Evolutionary conservation across 1,140 invertebrate species (phyloP).

Genomic region (Homarus americanus): DNA sequence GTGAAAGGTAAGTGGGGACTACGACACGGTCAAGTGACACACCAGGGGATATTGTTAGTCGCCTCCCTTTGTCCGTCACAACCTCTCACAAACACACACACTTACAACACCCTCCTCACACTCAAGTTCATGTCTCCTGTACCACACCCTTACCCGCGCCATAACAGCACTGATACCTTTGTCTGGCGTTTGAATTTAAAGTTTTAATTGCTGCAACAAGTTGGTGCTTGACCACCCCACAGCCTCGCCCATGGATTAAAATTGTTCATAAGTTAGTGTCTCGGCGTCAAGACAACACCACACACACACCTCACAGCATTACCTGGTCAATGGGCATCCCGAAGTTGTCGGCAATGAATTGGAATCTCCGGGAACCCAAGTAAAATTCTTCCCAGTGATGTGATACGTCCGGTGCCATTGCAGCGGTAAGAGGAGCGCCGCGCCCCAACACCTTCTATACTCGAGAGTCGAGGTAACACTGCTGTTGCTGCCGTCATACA

Average conservation of each 20-base stretch:
- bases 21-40: too few relatives aligned
- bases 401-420: constrained; percentile 21
- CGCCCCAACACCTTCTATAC: not conserved
- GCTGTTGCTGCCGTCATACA: constrained; percentile 24
- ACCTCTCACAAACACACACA: not conserved
- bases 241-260: not conserved
- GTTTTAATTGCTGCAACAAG: constrained; percentile 14
- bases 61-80: not conserved
- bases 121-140: too few relatives aligned
- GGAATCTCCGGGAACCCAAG: constrained; percentile 51
- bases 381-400: constrained; percentile 63
- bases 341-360: constrained; percentile 32
- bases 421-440: not conserved
- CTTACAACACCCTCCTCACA: not conserved
- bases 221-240: not conserved
- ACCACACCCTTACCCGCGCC: too few relatives aligned
- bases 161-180: too few relatives aligned
- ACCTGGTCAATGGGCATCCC: constrained; percentile 67
- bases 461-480: not conserved
- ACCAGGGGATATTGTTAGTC: too few relatives aligned
- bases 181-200: too few relatives aligned
- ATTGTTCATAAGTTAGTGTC: not conserved
- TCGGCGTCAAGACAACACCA: not conserved
- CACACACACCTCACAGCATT: not conserved
- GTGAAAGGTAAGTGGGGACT: too few relatives aligned